Conservation (phyloP, 1,140 invertebrate species). For the Cataglyphis hispanica region DNA sequence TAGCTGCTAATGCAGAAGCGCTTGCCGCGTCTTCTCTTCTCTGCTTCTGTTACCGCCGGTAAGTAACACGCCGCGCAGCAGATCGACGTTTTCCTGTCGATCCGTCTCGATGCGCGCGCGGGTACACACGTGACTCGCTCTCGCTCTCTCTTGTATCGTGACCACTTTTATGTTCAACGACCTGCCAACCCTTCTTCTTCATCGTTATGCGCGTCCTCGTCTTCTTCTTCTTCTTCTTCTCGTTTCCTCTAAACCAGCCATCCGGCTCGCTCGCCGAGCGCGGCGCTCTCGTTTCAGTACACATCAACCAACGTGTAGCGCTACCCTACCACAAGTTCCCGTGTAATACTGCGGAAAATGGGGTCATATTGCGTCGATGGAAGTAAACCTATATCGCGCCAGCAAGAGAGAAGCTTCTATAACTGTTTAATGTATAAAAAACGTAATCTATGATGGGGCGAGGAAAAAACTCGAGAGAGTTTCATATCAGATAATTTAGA, state of each 20-base stretch:
- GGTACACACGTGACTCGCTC: conserved; percentile 76
- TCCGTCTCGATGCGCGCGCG: conserved; percentile 78
- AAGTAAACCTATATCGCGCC: not conserved
- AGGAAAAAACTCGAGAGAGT: not conserved
- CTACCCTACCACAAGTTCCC: conserved; percentile 32
- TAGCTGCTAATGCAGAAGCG: conserved; percentile 66
- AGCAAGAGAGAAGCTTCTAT: not conserved
- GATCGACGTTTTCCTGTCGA: conserved; percentile 70
- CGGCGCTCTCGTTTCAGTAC: conserved; percentile 70
- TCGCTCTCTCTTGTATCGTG: conserved; percentile 54
- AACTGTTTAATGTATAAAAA: conserved; percentile 10
- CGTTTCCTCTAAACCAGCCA: conserved; percentile 63
- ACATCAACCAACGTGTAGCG: conserved; percentile 50
- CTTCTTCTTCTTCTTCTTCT: conserved; percentile 56
- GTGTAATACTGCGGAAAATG: conserved; percentile 43
- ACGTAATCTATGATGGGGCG: not conserved
- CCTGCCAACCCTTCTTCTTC: conserved; percentile 61
- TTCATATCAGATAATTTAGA: no score
- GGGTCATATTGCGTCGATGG: conserved; percentile 34
- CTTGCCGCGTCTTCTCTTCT: conserved; percentile 48
- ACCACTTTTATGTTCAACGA: conserved; percentile 78
- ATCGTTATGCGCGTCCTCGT: conserved; percentile 13
- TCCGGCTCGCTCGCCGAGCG: conserved; percentile 59
- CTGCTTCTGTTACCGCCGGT: conserved; percentile 71
- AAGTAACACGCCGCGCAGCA: conserved; percentile 49